These are phyloP conservation scores for Drosophila buzzatii DNA, from an alignment of 2,888 invertebrate genomes.

Conservation along the genomic window DNA sequence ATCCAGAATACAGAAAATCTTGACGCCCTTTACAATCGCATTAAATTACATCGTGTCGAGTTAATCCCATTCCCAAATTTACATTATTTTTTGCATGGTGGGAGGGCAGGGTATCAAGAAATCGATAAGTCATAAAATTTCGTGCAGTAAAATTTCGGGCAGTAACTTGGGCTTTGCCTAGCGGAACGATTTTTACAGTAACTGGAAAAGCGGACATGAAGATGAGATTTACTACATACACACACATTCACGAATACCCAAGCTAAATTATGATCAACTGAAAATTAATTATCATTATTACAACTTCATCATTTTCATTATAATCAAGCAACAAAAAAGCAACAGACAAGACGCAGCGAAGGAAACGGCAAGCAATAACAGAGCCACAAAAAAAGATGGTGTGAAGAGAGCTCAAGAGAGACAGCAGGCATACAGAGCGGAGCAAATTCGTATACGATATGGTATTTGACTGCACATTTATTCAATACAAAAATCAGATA, in stretches of 20 bases:
- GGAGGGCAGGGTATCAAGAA: conserved; percentile 22
- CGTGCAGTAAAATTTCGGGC: conserved; percentile 56
- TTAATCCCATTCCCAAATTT: conserved; percentile 45
- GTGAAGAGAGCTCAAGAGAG: neutral
- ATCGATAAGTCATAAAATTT: conserved; percentile 71
- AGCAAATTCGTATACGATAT: neutral
- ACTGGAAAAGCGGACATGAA: conserved; percentile 66
- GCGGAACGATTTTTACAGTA: conserved; percentile 50
- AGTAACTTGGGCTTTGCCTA: conserved; percentile 29
- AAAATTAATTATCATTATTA: conserved; percentile 35
- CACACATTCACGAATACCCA: conserved; percentile 11
- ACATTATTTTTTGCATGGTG: conserved; percentile 20
- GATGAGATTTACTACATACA: conserved; percentile 43
- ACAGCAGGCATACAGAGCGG: conserved; percentile 1
- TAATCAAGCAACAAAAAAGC: conserved; percentile 54
- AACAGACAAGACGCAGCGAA: conserved; percentile 33
- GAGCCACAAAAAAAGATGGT: conserved; percentile 6
- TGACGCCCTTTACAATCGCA: conserved; percentile 29
- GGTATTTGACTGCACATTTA: neutral
- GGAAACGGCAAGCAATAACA: conserved; percentile 6
- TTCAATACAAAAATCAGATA: neutral
- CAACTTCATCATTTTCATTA: conserved; percentile 37
- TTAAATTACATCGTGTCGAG: conserved; percentile 26
- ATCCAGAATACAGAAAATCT: conserved; percentile 15
- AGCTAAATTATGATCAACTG: conserved; percentile 29